Percentiles rank a stretch among this genome's conserved stretches.
These are phyloP conservation scores for Conomelus anceps DNA, from an alignment of 2,888 invertebrate species.

Conservation along the genomic window DNA sequence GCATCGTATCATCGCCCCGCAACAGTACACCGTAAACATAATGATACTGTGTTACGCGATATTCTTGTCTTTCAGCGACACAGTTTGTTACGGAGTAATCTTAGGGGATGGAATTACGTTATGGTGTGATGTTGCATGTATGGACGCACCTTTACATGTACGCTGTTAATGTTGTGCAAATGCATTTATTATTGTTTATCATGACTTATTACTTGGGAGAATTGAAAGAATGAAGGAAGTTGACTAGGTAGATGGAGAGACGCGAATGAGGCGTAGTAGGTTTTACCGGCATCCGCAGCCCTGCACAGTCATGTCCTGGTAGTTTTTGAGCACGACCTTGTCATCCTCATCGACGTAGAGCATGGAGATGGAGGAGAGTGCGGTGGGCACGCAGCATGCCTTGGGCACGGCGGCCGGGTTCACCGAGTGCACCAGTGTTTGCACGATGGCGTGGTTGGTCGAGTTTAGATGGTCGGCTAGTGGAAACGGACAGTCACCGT, in stretches of 20 bases:
- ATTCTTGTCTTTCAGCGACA: too few species aligned
- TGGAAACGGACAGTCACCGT: slow-evolving; percentile 92
- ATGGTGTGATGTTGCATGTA: too few species aligned
- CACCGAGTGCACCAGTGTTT: slow-evolving; percentile 91
- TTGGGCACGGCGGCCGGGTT: slow-evolving; percentile 86
- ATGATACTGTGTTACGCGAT: too few species aligned
- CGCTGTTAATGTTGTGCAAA: too few species aligned
- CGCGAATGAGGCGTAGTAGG: not conserved
- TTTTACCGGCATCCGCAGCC: slow-evolving; percentile 86
- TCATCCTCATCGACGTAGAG: slow-evolving; percentile 91
- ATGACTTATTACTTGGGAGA: too few species aligned
- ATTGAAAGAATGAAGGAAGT: not conserved
- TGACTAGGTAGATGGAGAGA: not conserved
- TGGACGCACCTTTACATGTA: too few species aligned
- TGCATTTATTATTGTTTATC: too few species aligned
- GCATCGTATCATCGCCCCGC: too few species aligned
- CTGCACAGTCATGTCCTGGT: slow-evolving; percentile 97
- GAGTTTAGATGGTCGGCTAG: slow-evolving; percentile 90
- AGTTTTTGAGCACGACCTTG: slow-evolving; percentile 95
- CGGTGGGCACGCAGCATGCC: slow-evolving; percentile 95
- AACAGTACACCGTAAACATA: too few species aligned
- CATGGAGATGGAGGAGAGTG: slow-evolving; percentile 90
- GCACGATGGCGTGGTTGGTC: slow-evolving; percentile 97
- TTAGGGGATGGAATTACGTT: too few species aligned
- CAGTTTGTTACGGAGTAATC: too few species aligned